Evolutionary conservation across 2,888 invertebrate genomes (phyloP), one percentile per base, ranked within the genome.

Genomic region (Amaurobius ferox): DNA sequence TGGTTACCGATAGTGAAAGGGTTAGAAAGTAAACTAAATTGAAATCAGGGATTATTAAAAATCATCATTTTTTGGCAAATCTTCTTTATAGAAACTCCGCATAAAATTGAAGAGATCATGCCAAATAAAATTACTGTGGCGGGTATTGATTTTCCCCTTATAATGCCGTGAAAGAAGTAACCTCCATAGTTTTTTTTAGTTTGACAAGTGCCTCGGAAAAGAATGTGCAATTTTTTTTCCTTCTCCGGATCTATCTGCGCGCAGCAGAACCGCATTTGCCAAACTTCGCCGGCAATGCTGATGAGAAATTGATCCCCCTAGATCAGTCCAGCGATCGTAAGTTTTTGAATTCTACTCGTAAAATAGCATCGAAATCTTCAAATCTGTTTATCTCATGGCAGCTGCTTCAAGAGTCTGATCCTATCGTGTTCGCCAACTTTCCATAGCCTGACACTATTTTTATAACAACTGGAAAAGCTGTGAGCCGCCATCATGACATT

Each of bases 231-330:
- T 76, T 76, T 80, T 61, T 73, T 73, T 79, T 71, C 74, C 35
- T 67, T 61, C 23, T 62, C 39, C 73, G 70, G 70, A 76, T 85
- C 83, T 67, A 77, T 85, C 77, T 85, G 72, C 64, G 48, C 64
- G 39, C 28, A 66, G 71, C 39, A 64, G 78, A 79, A 86, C 85
- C 85, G 67, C 78, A 85, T 85, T 85, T 77, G 85, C 73, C 85
- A 73, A 86, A 67, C 73, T 79, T 72, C 32, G 35, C 78, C 73
- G 77, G 78, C 78, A 73, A 86, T 86, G 85, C 78, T 86, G 85
- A 86, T 86, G 85, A 86, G 85, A 86, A 86, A 86, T 86, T 78
- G 85, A 85, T 85, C 85, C 85, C 72, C 30, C 73, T 79, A 79
- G 68, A 86, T 86, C 85, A 68, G 30, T 66, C 78, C 61, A 78